A percentile compares a stretch with the other conserved stretches of the same genome.
phyloP scores from a whole-genome alignment of 2,888 invertebrate species.

The Allolobophora icterica region DNA sequence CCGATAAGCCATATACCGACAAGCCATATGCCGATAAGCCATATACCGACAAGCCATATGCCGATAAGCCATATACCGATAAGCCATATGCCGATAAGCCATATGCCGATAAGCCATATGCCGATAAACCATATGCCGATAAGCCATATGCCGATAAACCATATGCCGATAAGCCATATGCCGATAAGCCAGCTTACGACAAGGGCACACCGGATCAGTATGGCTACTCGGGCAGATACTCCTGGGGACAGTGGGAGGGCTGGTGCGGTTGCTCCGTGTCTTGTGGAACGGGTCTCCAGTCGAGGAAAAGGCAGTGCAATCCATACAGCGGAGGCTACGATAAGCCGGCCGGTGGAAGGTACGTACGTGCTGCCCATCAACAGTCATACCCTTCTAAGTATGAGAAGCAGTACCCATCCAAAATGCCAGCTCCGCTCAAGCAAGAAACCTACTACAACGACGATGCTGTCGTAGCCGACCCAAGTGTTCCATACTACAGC shows the following conservation, averaged over 20 bases:
- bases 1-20: too few relatives aligned
- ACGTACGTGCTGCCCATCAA: neutral
- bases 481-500: neutral
- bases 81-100: too few relatives aligned
- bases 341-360: neutral
- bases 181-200: neutral
- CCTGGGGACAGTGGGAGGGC: slow-evolving; percentile 45
- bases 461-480: neutral
- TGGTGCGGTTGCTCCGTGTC: slow-evolving; percentile 45
- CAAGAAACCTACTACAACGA: neutral
- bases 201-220: neutral
- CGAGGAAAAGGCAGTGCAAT: slow-evolving; percentile 42
- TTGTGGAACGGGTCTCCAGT: slow-evolving; percentile 42
- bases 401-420: neutral
- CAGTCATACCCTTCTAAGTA: neutral
- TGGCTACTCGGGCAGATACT: neutral
- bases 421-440: neutral
- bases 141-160: too few relatives aligned
- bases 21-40: too few relatives aligned
- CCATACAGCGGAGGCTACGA: slow-evolving; percentile 45
- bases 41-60: too few relatives aligned
- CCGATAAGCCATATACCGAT: too few relatives aligned
- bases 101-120: too few relatives aligned
- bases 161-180: too few relatives aligned
- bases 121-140: too few relatives aligned